These are phyloP conservation scores for Dasyornis broadbenti DNA, from an alignment of 2,113 vertebrate species.

Conservation along the genomic window DNA sequence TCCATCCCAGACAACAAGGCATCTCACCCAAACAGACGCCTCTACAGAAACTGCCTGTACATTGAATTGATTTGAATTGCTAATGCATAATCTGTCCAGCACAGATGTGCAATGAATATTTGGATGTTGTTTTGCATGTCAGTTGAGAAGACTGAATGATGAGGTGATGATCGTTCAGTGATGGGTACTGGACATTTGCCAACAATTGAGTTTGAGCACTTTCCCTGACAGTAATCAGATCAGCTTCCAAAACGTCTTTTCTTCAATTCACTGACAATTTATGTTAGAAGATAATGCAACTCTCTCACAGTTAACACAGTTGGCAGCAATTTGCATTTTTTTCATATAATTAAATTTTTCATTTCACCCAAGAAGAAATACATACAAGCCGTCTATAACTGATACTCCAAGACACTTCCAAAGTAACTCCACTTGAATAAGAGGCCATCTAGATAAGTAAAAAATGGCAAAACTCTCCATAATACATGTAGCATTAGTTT, in stretches of 20 bases:
- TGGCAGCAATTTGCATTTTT: slow-evolving; percentile 66
- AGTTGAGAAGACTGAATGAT: slow-evolving; percentile 83
- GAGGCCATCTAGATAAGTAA: background rate
- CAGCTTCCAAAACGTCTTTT: slow-evolving; percentile 62
- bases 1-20: slow-evolving; percentile 73
- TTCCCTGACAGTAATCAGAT: slow-evolving; percentile 67
- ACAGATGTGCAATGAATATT: slow-evolving; percentile 86
- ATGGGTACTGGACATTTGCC: slow-evolving; percentile 85
- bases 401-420: background rate
- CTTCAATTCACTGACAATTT: slow-evolving; percentile 59
- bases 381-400: background rate
- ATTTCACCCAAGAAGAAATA: slow-evolving; percentile 34
- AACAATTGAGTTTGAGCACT: slow-evolving; percentile 82
- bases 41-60: slow-evolving; percentile 70
- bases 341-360: slow-evolving; percentile 38
- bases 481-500: background rate
- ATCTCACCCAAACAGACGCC: slow-evolving; percentile 74
- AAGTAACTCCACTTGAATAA: background rate
- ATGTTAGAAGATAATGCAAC: slow-evolving; percentile 62
- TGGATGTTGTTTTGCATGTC: slow-evolving; percentile 77
- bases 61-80: slow-evolving; percentile 77
- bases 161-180: slow-evolving; percentile 84
- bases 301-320: slow-evolving; percentile 62
- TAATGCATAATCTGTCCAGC: slow-evolving; percentile 82
- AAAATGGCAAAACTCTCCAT: background rate